Evolutionary conservation across 2,888 invertebrate species (phyloP), one percentile per base, ranked within the genome.

Genomic region (Spodoptera exigua): DNA sequence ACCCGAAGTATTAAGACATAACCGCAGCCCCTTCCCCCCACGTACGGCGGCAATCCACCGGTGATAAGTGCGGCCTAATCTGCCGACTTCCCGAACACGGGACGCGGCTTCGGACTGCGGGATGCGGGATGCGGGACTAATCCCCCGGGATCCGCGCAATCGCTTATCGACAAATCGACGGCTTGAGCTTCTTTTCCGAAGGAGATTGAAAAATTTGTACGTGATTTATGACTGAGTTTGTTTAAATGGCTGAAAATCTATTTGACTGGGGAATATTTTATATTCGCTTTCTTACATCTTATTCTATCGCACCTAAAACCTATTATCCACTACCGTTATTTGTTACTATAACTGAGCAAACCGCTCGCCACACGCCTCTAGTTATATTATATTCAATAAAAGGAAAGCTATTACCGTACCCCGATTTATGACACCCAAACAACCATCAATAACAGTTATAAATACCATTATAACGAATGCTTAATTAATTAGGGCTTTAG

Each of bases 131-230:
- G 55, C 53, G 62, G 63, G 70, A 65, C 55, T 78, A 78, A 78
- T 78, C 74, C 69, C 63, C 39, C 39, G 70, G 63, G 75, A 71
- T 65, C 61, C 45, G 55, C 64, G 70, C 73, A 62, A 64, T 68
- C 64, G 70, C 65, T 71, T 76, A 78, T 76, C 78, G 74, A 71
- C 78, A 74, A 76, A 78, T 78, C 70, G 69, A 57, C 75, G 61
- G 55, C 44, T 60, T 17, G 41, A 56, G 47, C 60, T 43, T 44
- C 56, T 64, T 57, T 45, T 59, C 57, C 13, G 36, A 18, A 59
- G 17, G 52, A 48, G 56, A 62, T 74, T 62, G 57, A 67, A 69
- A 72, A 56, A 54, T 67, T 49, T 53, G 55, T 48, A 40, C 61
- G 41, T 56, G 56, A 61, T 56, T 62, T 44, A 46, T 46, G 10